A percentile compares a stretch with the other conserved stretches of the same genome.
These are phyloP conservation scores for Hypsopygia costalis DNA, from an alignment of 2,888 invertebrate genomes.

Conservation along the genomic window DNA sequence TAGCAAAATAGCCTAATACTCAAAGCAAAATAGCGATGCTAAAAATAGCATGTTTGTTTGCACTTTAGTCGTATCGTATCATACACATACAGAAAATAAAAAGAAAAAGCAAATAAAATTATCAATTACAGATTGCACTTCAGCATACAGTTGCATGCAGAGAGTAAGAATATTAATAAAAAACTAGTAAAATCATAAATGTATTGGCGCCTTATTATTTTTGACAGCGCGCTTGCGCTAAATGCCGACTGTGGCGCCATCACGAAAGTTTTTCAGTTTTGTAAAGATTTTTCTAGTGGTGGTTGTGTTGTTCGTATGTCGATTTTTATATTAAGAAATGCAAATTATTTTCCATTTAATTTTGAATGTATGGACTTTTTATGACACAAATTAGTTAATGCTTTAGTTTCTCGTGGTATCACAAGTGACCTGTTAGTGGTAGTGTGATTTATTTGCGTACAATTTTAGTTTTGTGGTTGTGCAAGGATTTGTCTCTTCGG, in stretches of 20 bases:
- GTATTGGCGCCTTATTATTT: constrained; percentile 19
- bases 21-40: no score
- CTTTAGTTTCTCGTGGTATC: constrained; percentile 41
- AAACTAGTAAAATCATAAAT: no score
- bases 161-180: no score
- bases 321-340: constrained; percentile 56
- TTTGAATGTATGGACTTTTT: constrained; percentile 53
- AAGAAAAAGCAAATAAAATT: no score
- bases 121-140: no score
- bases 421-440: constrained; percentile 47
- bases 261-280: constrained; percentile 51
- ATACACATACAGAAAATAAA: no score
- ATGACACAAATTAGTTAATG: constrained; percentile 55
- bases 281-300: constrained; percentile 55
- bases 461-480: constrained; percentile 64
- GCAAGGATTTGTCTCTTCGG: constrained; percentile 63
- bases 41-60: no score
- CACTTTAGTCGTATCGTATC: no score
- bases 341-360: constrained; percentile 50
- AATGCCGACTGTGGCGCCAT: constrained; percentile 38
- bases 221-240: constrained; percentile 63
- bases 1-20: no score
- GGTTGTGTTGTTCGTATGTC: constrained; percentile 49
- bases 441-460: constrained; percentile 59
- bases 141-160: no score